phyloP scores from a whole-genome alignment of 2,888 invertebrate genomes.

The Drosophila buzzatii region DNA sequence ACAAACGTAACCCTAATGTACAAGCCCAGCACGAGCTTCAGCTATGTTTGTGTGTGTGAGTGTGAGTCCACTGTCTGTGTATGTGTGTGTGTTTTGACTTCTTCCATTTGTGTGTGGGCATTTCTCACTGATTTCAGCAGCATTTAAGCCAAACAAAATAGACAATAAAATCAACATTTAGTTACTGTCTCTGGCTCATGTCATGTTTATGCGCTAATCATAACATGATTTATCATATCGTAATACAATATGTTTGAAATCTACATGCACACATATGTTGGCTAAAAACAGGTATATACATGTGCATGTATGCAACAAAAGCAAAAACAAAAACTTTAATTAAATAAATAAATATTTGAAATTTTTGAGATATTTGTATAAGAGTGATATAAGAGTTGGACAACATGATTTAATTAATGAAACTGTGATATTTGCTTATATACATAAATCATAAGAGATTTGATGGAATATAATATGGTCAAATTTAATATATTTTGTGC shows the following conservation, averaged over 20 bases:
- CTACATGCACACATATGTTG: not conserved
- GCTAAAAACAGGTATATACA: not conserved
- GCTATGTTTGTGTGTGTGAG: conserved; percentile 17
- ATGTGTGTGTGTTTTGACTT: conserved; percentile 11
- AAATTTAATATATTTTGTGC: too few species aligned
- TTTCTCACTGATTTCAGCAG: conserved; percentile 66
- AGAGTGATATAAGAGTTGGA: conserved; percentile 1
- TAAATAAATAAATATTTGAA: conserved; percentile 3
- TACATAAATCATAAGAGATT: not conserved
- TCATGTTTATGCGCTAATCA: conserved; percentile 26
- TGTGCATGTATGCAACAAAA: not conserved
- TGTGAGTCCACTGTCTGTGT: conserved; percentile 12
- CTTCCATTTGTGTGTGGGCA: conserved; percentile 58
- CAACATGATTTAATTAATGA: conserved; percentile 4
- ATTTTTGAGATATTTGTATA: conserved; percentile 2
- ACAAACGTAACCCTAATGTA: conserved; percentile 66
- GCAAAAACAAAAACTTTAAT: not conserved
- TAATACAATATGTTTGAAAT: conserved; percentile 8
- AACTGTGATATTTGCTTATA: not conserved
- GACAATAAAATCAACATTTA: conserved; percentile 37
- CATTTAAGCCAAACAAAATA: conserved; percentile 52
- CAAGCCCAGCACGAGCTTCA: conserved; percentile 70
- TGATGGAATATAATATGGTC: not conserved
- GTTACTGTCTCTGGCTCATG: conserved; percentile 16
- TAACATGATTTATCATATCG: conserved; percentile 30